phyloP scores from a whole-genome alignment of 2,113 vertebrate genomes.

The Charina bottae region DNA sequence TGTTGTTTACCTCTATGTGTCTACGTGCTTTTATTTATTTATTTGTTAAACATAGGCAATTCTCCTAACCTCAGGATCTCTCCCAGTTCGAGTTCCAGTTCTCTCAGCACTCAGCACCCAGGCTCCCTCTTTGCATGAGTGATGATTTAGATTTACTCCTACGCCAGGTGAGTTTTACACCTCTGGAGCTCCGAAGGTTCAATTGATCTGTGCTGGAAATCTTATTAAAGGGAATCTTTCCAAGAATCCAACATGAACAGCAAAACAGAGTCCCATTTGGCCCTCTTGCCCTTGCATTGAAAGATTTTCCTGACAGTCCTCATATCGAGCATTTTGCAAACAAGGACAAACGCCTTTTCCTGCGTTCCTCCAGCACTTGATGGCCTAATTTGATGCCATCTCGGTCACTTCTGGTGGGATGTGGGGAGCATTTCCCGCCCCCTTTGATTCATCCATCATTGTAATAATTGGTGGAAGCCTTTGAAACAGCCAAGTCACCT shows the following conservation, averaged over 20 bases:
- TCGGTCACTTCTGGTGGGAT: conserved; percentile 57
- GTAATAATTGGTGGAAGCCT: conserved; percentile 52
- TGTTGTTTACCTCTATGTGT: too few relatives aligned
- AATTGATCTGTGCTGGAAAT: not conserved
- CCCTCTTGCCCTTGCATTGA: not conserved
- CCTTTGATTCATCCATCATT: conserved; percentile 55
- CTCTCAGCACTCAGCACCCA: not conserved
- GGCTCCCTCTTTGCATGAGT: not conserved
- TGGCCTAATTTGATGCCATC: conserved; percentile 48
- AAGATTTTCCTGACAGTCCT: not conserved
- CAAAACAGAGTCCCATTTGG: not conserved
- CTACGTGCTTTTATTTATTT: not conserved
- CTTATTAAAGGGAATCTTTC: not conserved
- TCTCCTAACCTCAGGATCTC: not conserved
- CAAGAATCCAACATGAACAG: too few relatives aligned
- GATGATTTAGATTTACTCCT: not conserved
- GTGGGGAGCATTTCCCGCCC: conserved; percentile 52
- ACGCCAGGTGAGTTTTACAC: too few relatives aligned
- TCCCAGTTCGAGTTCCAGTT: not conserved
- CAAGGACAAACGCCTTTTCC: not conserved
- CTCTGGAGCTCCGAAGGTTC: not conserved
- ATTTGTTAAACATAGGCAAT: too few relatives aligned
- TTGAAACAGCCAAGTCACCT: conserved; percentile 58
- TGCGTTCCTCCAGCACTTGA: conserved; percentile 30
- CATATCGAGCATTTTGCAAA: not conserved